A percentile compares a stretch with the other conserved stretches of the same genome.
Conservation (phyloP, 2,797 vertebrate genomes). For the Naso thynnoides region DNA sequence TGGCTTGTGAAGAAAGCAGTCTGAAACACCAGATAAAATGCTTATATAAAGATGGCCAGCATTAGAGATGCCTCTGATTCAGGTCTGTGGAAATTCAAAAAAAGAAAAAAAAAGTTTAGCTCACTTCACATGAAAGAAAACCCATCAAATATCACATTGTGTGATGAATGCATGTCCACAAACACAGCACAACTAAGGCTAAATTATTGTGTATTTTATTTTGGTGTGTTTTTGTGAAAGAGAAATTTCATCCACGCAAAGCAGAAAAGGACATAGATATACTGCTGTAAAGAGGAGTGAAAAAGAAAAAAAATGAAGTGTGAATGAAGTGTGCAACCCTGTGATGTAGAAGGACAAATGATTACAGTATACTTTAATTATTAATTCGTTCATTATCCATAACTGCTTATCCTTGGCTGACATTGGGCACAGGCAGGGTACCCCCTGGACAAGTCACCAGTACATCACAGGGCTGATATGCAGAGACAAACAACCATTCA, state of each 20-base stretch:
- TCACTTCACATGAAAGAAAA: not conserved
- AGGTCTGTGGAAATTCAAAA: not conserved
- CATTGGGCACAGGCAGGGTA: too few species aligned
- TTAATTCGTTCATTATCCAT: too few species aligned
- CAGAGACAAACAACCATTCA: too few species aligned
- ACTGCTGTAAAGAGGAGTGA: not conserved
- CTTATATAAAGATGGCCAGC: too few species aligned
- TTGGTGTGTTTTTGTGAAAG: not conserved
- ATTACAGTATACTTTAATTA: too few species aligned
- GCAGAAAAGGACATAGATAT: not conserved
- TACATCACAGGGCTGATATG: too few species aligned
- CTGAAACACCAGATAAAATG: not conserved
- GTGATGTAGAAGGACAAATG: not conserved
- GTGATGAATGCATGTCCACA: not conserved
- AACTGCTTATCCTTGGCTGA: too few species aligned
- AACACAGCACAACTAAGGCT: not conserved
- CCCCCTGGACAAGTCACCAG: too few species aligned
- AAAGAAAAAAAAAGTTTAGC: not conserved
- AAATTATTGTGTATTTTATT: not conserved
- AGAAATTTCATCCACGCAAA: not conserved
- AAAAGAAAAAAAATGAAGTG: too few species aligned
- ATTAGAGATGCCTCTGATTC: not conserved
- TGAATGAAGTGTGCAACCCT: too few species aligned
- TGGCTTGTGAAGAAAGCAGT: not conserved
- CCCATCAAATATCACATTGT: not conserved